Percentiles rank a stretch among this genome's conserved stretches.
Evolutionary conservation across 2,888 invertebrate genomes (phyloP).

Genomic region (Caenorhabditis sulstoni): DNA sequence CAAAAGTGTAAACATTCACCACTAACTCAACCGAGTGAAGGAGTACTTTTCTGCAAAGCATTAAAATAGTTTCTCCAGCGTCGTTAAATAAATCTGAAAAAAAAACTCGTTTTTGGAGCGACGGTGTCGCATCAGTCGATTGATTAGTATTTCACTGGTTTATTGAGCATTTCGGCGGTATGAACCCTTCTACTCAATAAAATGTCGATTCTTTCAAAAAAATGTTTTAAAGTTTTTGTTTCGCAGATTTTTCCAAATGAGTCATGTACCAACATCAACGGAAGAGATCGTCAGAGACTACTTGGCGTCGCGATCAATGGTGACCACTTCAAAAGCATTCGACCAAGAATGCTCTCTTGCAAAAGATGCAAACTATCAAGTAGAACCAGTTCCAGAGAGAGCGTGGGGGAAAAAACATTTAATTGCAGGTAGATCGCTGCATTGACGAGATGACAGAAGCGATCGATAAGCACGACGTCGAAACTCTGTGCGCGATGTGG

Average conservation of each 20-base stretch:
- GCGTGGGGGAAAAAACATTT: not conserved
- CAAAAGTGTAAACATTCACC: too few species aligned
- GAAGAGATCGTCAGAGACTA: conserved; percentile 64
- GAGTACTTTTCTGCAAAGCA: too few species aligned
- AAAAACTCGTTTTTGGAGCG: too few species aligned
- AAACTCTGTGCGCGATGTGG: conserved; percentile 69
- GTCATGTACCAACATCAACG: conserved; percentile 55
- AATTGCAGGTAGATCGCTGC: conserved; percentile 70
- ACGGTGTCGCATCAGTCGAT: too few species aligned
- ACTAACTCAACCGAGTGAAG: too few species aligned
- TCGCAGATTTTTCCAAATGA: conserved; percentile 49
- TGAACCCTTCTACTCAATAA: too few species aligned
- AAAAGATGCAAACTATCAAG: conserved; percentile 66
- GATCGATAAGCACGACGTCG: conserved; percentile 73
- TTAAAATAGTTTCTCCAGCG: too few species aligned
- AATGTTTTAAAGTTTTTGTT: not conserved
- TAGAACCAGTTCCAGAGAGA: conserved; percentile 8
- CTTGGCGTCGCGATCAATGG: conserved; percentile 59
- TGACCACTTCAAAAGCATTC: conserved; percentile 52
- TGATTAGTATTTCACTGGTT: too few species aligned
- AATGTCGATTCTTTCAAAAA: not conserved
- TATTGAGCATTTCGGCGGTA: too few species aligned
- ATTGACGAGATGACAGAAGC: conserved; percentile 72
- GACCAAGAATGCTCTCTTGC: conserved; percentile 58
- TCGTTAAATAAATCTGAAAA: too few species aligned